A percentile compares a stretch with the other conserved stretches of the same genome.
Conservation (phyloP, 2,888 invertebrate species). For the Mycalesis mineus region DNA sequence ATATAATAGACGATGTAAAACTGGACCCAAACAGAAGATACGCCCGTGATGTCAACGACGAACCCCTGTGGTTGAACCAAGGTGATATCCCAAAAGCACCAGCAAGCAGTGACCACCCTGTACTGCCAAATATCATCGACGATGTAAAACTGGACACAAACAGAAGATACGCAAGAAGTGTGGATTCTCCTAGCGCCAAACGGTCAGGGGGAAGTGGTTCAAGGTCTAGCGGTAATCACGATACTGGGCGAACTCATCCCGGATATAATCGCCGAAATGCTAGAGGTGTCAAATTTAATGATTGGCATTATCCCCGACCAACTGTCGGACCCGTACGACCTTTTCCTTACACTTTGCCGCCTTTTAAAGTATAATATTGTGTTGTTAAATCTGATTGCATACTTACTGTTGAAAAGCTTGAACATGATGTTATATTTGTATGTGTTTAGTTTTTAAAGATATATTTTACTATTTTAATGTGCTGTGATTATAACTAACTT, state of each 20-base stretch:
- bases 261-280: slow-evolving; percentile 49
- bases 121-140: slow-evolving; percentile 21
- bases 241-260: slow-evolving; percentile 45
- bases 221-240: slow-evolving; percentile 34
- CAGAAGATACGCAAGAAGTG: slow-evolving; percentile 34
- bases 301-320: no score
- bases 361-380: no score
- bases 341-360: no score
- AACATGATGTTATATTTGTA: no score
- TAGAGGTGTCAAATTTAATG: neutral
- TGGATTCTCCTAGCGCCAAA: slow-evolving; percentile 41
- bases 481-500: no score
- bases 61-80: slow-evolving; percentile 31
- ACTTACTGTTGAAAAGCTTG: no score
- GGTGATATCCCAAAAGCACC: slow-evolving; percentile 33
- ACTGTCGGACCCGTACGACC: no score
- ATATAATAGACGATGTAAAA: neutral
- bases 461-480: no score
- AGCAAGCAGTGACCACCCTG: slow-evolving; percentile 20
- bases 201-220: slow-evolving; percentile 39
- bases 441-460: no score
- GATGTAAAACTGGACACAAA: slow-evolving; percentile 24
- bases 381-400: no score
- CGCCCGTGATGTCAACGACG: slow-evolving; percentile 34
- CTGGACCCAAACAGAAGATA: slow-evolving; percentile 28